phyloP scores from a whole-genome alignment of 35 echinoderm and acorn worm species.

The Acanthaster planci region DNA sequence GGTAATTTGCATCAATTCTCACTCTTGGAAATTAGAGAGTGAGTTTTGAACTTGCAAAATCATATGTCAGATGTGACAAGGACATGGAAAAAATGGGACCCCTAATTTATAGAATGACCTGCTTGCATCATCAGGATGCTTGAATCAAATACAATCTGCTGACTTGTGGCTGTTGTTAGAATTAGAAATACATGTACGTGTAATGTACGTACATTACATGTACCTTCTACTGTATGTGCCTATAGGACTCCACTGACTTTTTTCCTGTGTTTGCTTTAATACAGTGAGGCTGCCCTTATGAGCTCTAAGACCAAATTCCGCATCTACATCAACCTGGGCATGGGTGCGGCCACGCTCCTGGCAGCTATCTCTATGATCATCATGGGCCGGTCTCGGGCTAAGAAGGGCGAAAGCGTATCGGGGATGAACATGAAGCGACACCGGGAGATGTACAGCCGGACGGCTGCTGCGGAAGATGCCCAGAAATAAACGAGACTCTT shows the following conservation, averaged over 20 bases:
- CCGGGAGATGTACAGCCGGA: conserved; percentile 32
- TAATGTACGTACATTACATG: background rate
- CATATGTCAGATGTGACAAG: too few species aligned
- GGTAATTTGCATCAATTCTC: too few species aligned
- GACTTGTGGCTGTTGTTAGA: too few species aligned
- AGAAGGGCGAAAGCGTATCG: conserved; percentile 39
- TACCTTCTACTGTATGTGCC: background rate
- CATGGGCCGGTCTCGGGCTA: conserved; percentile 38
- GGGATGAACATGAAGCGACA: conserved; percentile 50
- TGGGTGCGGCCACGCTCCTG: conserved; percentile 38
- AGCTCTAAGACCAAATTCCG: conserved; percentile 66
- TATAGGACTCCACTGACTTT: too few species aligned
- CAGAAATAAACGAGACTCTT: background rate
- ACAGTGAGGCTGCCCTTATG: conserved; percentile 55
- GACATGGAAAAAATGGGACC: too few species aligned
- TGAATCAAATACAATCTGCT: too few species aligned
- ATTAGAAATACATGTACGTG: background rate
- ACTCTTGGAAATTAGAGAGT: too few species aligned
- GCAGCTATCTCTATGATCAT: conserved; percentile 39
- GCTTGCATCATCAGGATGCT: too few species aligned
- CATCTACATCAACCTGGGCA: conserved; percentile 53
- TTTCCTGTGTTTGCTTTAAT: conserved; percentile 10
- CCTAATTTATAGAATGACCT: too few species aligned
- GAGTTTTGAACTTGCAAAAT: too few species aligned
- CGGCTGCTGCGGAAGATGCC: background rate